phyloP scores from a whole-genome alignment of 2,797 vertebrate genomes.

The Saxicola maurus region DNA sequence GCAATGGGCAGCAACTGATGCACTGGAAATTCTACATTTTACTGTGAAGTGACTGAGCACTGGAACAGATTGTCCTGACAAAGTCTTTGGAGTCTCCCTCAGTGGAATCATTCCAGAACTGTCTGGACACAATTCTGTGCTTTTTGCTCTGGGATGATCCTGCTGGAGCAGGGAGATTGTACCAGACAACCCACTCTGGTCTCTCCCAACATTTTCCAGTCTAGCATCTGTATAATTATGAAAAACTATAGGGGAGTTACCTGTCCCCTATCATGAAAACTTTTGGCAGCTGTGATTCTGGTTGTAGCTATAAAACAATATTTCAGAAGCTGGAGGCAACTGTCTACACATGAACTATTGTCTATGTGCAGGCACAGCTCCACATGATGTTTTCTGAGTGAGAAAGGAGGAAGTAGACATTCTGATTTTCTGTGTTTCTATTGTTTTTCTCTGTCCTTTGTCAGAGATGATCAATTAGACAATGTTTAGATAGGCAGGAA shows the following conservation, averaged over 20 bases:
- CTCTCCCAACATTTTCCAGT: neutral
- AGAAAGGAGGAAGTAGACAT: neutral
- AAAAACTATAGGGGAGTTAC: neutral
- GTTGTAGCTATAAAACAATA: neutral
- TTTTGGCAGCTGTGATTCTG: neutral
- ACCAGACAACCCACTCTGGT: neutral
- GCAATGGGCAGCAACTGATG: too few species aligned
- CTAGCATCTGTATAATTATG: neutral
- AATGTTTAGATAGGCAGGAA: neutral
- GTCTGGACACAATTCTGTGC: neutral
- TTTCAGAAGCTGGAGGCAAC: neutral
- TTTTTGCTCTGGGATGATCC: neutral
- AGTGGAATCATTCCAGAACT: too few species aligned
- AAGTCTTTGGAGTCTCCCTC: too few species aligned
- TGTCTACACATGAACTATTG: neutral
- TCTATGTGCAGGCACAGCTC: neutral
- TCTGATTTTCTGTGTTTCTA: neutral
- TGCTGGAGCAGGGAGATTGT: neutral
- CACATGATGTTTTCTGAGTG: neutral
- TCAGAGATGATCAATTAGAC: neutral
- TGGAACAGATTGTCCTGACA: too few species aligned
- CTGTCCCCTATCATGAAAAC: neutral
- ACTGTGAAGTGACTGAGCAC: too few species aligned
- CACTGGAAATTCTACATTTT: too few species aligned
- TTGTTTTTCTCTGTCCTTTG: neutral